These are phyloP conservation scores for Hypomecis punctinalis DNA, from an alignment of 2,888 invertebrate genomes.

Conservation along the genomic window DNA sequence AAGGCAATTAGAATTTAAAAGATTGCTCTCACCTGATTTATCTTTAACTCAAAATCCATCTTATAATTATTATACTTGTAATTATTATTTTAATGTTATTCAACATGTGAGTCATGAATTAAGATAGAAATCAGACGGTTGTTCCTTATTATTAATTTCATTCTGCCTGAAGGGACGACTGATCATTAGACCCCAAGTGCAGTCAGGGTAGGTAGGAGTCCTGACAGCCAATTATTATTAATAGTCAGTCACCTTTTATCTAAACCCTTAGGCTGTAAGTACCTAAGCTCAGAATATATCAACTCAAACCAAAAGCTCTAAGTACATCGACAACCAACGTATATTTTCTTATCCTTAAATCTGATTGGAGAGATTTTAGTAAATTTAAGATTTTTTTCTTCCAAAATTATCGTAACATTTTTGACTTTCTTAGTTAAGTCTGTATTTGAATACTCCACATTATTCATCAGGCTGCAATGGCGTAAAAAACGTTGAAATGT, in stretches of 20 bases:
- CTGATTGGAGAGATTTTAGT: neutral
- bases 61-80: neutral
- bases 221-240: constrained; percentile 74
- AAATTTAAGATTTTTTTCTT: too few species aligned
- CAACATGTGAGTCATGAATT: constrained; percentile 42
- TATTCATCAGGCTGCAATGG: too few species aligned
- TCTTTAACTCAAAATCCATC: neutral
- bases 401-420: too few species aligned
- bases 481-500: too few species aligned
- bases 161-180: constrained; percentile 60
- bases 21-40: too few species aligned
- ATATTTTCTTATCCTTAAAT: neutral
- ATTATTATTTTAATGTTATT: neutral
- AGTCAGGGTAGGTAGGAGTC: constrained; percentile 68
- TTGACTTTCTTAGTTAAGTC: too few species aligned
- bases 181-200: constrained; percentile 67
- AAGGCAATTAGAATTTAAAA: too few species aligned
- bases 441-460: too few species aligned
- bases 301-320: too few species aligned
- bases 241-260: constrained; percentile 60
- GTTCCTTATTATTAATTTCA: constrained; percentile 65
- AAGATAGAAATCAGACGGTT: constrained; percentile 67
- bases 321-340: too few species aligned
- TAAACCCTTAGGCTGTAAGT: constrained; percentile 54
- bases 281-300: too few species aligned